Conservation (phyloP, 2,888 invertebrate species). For the Cacoxenus indagator region DNA sequence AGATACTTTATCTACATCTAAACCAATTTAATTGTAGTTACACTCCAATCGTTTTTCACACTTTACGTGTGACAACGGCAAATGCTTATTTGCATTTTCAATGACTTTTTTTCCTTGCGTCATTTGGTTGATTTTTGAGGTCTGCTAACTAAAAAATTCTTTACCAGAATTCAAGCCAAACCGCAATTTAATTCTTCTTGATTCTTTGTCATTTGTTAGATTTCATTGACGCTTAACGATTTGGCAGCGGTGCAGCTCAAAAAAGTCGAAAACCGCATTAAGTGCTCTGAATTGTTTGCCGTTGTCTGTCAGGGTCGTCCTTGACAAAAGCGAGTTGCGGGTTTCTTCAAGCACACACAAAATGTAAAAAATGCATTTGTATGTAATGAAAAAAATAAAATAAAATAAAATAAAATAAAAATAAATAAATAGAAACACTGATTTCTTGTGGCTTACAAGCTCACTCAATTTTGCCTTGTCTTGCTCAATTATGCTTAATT, state of each 20-base stretch:
- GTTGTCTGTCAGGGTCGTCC: neutral
- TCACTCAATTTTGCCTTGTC: neutral
- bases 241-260: neutral
- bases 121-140: neutral
- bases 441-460: too few species aligned
- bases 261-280: neutral
- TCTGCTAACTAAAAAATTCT: neutral
- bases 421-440: too few species aligned
- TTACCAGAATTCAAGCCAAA: neutral
- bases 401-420: too few species aligned
- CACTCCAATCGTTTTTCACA: slow-evolving; percentile 58
- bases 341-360: too few species aligned
- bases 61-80: slow-evolving; percentile 23
- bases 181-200: neutral
- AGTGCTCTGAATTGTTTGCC: neutral
- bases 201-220: neutral
- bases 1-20: neutral
- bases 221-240: neutral
- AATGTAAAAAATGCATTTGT: too few species aligned
- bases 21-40: slow-evolving; percentile 32
- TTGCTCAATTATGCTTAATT: neutral
- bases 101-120: neutral
- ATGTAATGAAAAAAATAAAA: too few species aligned
- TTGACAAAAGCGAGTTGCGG: neutral
- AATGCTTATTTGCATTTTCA: neutral